Base-by-base conservation (phyloP, 35 echinoderm and acorn worm species). In the Chiridota heheva region DNA sequence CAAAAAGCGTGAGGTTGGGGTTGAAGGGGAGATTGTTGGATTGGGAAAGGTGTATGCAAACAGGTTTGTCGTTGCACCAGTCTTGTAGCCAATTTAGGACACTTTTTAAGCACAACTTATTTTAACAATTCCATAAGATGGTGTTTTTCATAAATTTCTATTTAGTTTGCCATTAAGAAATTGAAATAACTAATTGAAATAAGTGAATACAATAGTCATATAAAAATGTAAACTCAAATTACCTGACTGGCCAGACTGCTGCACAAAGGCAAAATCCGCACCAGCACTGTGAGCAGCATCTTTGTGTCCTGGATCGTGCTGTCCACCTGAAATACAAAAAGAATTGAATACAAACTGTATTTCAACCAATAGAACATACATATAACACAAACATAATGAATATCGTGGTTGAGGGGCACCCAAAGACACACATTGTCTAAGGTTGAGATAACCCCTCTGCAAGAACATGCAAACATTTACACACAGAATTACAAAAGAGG, bases 231-330 rank as follows among this genome's bases (percentile, higher is more conserved):
- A n/a, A n/a, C n/a, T n/a, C n/a, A n/a, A n/a, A n/a, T n/a, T 82
- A 98, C 95, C 85, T 88, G 91, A 33, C 74, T 43, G 37, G 86
- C 82, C 43, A 98, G 84, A 36, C 77, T 83, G 60, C 89, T 87
- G 69, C 95, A 88, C 38, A 98, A 39, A 13, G 95, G 89, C 59
- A 98, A 73, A 20, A 98, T 36, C 45, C 86, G 60, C 13, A 80
- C 81, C 2, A 98, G 91, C 35, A 79, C 74, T 13, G 85, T 43
- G 8, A 98, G 64, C 4, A 98, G 85, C 40, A 84, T 87, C 62
- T 98, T 91, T 42, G 95, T 98, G 66, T 91, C 95, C 58, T 88
- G 80, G 30, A 98, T 98, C 1, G 85, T 98, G 53, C 85, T 81
- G 65, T 98, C 89, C 42, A 98, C 95, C 95, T 98, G 44, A 5